Evolutionary conservation across 2,888 invertebrate species (phyloP).

Genomic region (Phyto melanocephala): DNA sequence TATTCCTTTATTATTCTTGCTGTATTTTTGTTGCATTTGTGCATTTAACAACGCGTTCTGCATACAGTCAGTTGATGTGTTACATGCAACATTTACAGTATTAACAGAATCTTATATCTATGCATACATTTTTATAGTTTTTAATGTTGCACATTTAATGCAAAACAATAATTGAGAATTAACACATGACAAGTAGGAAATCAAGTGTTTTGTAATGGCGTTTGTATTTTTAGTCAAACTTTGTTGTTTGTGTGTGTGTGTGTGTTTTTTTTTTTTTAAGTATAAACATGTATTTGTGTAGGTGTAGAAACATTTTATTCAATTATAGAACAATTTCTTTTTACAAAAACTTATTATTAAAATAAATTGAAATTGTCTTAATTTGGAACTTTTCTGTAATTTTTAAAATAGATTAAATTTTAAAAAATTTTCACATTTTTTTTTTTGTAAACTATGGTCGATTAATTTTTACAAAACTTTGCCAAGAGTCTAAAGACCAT

Average conservation of each 20-base stretch:
- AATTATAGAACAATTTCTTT: not conserved
- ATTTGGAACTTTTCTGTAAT: not conserved
- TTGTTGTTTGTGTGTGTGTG: no score
- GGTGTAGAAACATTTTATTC: constrained; percentile 8
- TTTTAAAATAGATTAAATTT: not conserved
- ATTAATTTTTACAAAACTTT: not conserved
- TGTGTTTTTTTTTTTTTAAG: not conserved
- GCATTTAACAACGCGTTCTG: constrained; percentile 31
- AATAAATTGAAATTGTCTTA: no score
- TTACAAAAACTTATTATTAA: no score
- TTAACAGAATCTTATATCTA: not conserved
- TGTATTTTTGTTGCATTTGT: not conserved
- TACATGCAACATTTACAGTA: constrained; percentile 24
- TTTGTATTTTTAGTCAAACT: not conserved
- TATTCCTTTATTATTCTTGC: not conserved
- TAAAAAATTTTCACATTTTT: not conserved
- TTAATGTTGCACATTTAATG: not conserved
- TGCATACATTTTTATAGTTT: not conserved
- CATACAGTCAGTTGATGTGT: constrained; percentile 22
- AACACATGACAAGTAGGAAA: constrained; percentile 34
- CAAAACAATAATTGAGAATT: not conserved
- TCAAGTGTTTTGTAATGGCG: constrained; percentile 29
- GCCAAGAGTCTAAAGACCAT: not conserved
- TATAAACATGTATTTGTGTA: constrained; percentile 1
- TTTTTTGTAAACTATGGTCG: not conserved